Evolutionary conservation across 2,797 vertebrate species (phyloP).

Genomic region (Borostomias antarcticus): DNA sequence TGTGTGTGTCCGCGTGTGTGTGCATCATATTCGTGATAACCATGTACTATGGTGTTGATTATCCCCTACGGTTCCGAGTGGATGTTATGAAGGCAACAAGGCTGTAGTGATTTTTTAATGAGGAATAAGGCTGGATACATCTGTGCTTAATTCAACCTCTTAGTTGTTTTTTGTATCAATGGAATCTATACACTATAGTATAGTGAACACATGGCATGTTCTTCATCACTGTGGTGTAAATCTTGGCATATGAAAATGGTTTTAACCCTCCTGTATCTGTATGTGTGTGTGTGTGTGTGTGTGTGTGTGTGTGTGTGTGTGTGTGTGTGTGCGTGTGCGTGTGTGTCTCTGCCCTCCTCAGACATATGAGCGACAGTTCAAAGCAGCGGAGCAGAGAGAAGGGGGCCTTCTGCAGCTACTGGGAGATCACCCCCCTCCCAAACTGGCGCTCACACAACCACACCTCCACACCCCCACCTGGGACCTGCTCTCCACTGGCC

Average conservation of each 20-base stretch:
- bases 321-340: slow-evolving; percentile 41
- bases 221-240: slow-evolving; percentile 37
- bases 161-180: no score
- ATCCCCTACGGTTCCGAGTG: no score
- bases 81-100: no score
- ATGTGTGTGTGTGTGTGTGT: slow-evolving; percentile 29
- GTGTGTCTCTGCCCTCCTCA: slow-evolving; percentile 63
- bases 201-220: slow-evolving; percentile 41
- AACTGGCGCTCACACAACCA: slow-evolving; percentile 63
- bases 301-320: slow-evolving; percentile 47
- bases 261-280: neutral
- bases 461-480: slow-evolving; percentile 85
- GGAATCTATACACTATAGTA: no score
- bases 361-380: slow-evolving; percentile 91
- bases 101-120: no score
- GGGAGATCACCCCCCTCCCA: slow-evolving; percentile 89
- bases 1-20: no score
- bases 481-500: slow-evolving; percentile 78
- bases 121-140: no score
- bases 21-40: no score
- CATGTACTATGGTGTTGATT: no score
- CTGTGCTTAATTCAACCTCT: no score
- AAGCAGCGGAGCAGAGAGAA: slow-evolving; percentile 86
- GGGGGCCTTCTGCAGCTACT: slow-evolving; percentile 88
- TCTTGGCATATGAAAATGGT: slow-evolving; percentile 13